These are phyloP conservation scores for Cerceris rybyensis DNA, from an alignment of 2,888 invertebrate species.

Conservation along the genomic window DNA sequence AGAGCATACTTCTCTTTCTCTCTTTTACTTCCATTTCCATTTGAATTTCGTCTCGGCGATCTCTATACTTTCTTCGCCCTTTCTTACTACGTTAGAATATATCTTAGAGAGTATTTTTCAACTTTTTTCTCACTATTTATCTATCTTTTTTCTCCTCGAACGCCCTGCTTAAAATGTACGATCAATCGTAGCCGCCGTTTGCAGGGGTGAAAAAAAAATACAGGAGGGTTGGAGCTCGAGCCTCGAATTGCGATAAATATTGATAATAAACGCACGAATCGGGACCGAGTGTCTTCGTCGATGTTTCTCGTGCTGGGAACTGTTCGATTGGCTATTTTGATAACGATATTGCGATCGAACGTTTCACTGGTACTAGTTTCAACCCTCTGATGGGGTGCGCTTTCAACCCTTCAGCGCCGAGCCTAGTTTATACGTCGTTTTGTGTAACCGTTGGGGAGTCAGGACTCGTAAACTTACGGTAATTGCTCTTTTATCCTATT, in stretches of 20 bases:
- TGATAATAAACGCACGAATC: not conserved
- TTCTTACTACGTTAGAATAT: slow-evolving; percentile 23
- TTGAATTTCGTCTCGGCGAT: slow-evolving; percentile 30
- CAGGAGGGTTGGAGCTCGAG: not conserved
- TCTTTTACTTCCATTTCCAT: slow-evolving; percentile 33
- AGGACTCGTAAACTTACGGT: too few species aligned
- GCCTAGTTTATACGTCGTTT: too few species aligned
- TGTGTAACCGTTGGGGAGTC: too few species aligned
- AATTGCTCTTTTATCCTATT: too few species aligned
- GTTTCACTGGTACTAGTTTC: too few species aligned
- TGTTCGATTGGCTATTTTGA: too few species aligned
- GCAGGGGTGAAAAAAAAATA: not conserved
- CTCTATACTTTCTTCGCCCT: slow-evolving; percentile 14
- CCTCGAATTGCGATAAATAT: not conserved
- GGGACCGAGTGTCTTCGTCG: too few species aligned
- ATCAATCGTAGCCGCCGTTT: not conserved
- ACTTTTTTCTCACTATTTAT: slow-evolving; percentile 41
- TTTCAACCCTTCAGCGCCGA: too few species aligned
- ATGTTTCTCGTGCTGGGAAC: too few species aligned
- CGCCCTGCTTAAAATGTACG: slow-evolving; percentile 50
- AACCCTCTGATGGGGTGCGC: too few species aligned
- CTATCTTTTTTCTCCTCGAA: slow-evolving; percentile 42
- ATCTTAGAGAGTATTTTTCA: slow-evolving; percentile 52
- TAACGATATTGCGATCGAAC: too few species aligned
- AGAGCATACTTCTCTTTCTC: slow-evolving; percentile 12